Conservation (phyloP, 2,113 vertebrate species). For the Zosterops hypoxanthus region DNA sequence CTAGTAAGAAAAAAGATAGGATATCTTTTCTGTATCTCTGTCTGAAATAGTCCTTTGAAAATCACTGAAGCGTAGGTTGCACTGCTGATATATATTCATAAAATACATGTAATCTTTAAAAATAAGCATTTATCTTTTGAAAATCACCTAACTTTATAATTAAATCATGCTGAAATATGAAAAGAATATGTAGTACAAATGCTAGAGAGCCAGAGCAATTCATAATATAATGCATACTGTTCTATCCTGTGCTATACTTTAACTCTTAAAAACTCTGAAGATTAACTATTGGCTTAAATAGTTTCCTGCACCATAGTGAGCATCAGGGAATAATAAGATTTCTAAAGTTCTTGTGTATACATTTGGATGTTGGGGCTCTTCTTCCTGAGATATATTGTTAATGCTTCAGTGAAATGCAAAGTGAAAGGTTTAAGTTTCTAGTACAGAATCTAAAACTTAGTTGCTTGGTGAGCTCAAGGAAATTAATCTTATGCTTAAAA, state of each 20-base stretch:
- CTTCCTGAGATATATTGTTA: neutral
- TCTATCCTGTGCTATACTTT: neutral
- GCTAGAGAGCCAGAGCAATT: neutral
- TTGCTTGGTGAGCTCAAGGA: neutral
- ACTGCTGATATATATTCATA: neutral
- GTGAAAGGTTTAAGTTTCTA: neutral
- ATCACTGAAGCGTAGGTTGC: neutral
- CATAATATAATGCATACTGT: neutral
- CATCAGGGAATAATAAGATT: neutral
- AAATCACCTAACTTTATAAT: neutral
- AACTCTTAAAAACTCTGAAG: neutral
- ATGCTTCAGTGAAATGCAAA: neutral
- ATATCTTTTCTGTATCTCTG: neutral
- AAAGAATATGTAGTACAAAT: neutral
- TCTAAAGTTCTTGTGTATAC: neutral
- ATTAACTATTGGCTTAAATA: neutral
- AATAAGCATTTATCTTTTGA: neutral
- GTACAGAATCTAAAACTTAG: neutral
- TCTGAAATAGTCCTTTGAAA: neutral
- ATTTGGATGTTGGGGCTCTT: neutral
- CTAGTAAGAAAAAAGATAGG: neutral
- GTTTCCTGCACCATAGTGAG: neutral
- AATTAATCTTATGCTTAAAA: accelerated
- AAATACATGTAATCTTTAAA: neutral
- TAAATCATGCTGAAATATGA: neutral